These are phyloP conservation scores for Crocodylus rhombifer DNA, from an alignment of 2,797 vertebrate species.

Conservation along the genomic window DNA sequence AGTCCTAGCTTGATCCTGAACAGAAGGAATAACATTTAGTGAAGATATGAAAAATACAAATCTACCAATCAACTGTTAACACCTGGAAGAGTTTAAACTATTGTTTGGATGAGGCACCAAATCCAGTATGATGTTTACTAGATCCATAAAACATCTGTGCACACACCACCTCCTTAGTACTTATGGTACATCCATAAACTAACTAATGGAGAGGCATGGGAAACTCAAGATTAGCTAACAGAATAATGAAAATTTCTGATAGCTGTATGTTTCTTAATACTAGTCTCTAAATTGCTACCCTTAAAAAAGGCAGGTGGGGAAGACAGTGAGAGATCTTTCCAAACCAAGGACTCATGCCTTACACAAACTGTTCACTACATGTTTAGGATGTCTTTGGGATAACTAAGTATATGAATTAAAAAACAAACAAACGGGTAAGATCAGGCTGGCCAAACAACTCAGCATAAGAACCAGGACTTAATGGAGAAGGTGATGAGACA, in stretches of 20 bases:
- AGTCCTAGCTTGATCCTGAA: constrained; percentile 1
- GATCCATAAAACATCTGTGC: neutral
- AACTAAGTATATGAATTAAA: neutral
- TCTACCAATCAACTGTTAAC: neutral
- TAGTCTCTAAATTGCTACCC: neutral
- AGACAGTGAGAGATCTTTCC: neutral
- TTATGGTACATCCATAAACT: neutral
- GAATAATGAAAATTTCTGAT: too few relatives aligned
- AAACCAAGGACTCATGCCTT: neutral
- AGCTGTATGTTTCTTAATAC: too few relatives aligned
- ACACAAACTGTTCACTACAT: neutral
- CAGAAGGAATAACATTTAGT: neutral
- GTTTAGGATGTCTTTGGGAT: neutral
- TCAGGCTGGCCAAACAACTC: too few relatives aligned
- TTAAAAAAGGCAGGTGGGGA: neutral
- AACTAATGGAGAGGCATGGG: neutral
- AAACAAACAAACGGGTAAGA: too few relatives aligned
- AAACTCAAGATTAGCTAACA: neutral
- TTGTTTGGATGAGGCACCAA: neutral
- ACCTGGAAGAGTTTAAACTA: neutral
- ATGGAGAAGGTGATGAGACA: neutral
- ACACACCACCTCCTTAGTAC: neutral
- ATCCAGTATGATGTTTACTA: neutral
- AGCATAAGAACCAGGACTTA: neutral
- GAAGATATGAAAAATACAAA: neutral